A percentile compares a stretch with the other conserved stretches of the same genome.
phyloP scores from a whole-genome alignment of 2,888 invertebrate genomes.

The Zaprionus lineosus region DNA sequence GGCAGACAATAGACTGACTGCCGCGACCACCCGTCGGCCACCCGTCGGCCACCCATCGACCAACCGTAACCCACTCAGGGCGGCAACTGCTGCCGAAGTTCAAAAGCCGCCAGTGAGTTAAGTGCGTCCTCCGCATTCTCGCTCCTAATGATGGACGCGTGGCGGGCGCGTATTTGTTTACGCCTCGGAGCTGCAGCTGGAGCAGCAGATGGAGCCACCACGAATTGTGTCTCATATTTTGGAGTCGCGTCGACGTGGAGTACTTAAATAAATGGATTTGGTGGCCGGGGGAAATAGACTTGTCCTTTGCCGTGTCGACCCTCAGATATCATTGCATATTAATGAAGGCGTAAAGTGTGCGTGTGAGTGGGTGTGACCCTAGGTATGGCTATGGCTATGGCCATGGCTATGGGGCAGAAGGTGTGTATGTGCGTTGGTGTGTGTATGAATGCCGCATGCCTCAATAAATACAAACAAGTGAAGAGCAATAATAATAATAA shows the following conservation, averaged over 20 bases:
- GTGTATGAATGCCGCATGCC: slow-evolving; percentile 34
- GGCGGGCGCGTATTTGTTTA: slow-evolving; percentile 59
- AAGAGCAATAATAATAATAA: slow-evolving; percentile 28
- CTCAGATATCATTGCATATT: slow-evolving; percentile 61
- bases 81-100: slow-evolving; percentile 43
- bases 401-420: neutral
- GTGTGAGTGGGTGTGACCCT: slow-evolving; percentile 12
- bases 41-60: no score
- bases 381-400: no score
- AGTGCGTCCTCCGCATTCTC: slow-evolving; percentile 29
- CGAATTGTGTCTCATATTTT: slow-evolving; percentile 38
- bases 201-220: neutral
- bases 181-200: slow-evolving; percentile 47
- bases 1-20: no score
- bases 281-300: slow-evolving; percentile 28
- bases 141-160: slow-evolving; percentile 70
- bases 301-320: slow-evolving; percentile 1
- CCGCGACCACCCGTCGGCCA: no score
- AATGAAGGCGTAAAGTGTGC: slow-evolving; percentile 48
- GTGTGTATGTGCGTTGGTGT: neutral
- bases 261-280: slow-evolving; percentile 34
- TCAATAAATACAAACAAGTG: slow-evolving; percentile 65
- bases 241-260: slow-evolving; percentile 21
- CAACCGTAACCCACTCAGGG: neutral
- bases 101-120: slow-evolving; percentile 50